These are phyloP conservation scores for Leptinotarsa rubiginosa DNA, from an alignment of 2,888 invertebrate genomes.

Conservation along the genomic window DNA sequence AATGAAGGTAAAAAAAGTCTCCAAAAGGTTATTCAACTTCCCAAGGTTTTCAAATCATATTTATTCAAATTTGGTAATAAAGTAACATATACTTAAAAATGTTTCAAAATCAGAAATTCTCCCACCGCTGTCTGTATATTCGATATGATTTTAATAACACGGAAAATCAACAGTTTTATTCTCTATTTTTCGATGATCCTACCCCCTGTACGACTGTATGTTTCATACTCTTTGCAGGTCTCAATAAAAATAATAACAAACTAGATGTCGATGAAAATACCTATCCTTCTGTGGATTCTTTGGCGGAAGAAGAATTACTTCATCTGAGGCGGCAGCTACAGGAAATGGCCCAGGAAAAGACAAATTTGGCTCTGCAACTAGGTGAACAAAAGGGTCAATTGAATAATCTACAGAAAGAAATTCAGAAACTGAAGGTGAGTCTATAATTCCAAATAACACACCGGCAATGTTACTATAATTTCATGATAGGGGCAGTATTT, in stretches of 20 bases:
- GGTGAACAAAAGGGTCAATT: conserved; percentile 77
- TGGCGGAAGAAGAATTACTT: conserved; percentile 72
- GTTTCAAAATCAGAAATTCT: too few relatives aligned
- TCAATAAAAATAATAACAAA: conserved; percentile 62
- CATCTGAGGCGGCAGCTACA: conserved; percentile 74
- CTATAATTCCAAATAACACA: background rate
- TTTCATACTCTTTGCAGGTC: conserved; percentile 41
- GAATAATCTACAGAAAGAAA: conserved; percentile 75
- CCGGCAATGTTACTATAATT: too few relatives aligned
- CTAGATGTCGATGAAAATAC: conserved; percentile 50
- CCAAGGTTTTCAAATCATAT: too few relatives aligned
- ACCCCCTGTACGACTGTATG: background rate
- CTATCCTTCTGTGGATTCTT: conserved; percentile 61
- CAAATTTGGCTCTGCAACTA: conserved; percentile 74
- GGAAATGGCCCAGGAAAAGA: conserved; percentile 74
- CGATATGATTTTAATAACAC: too few relatives aligned
- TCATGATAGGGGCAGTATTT: too few relatives aligned
- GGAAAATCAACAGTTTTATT: background rate
- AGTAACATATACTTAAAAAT: too few relatives aligned
- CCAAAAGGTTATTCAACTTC: too few relatives aligned
- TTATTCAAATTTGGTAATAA: too few relatives aligned
- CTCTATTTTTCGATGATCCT: background rate
- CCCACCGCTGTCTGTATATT: too few relatives aligned
- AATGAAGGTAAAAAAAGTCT: too few relatives aligned
- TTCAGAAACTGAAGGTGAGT: conserved; percentile 76